Percentiles rank a stretch among this genome's conserved stretches.
Conservation (phyloP, 2,888 invertebrate species). For the Leptothorax acervorum region DNA sequence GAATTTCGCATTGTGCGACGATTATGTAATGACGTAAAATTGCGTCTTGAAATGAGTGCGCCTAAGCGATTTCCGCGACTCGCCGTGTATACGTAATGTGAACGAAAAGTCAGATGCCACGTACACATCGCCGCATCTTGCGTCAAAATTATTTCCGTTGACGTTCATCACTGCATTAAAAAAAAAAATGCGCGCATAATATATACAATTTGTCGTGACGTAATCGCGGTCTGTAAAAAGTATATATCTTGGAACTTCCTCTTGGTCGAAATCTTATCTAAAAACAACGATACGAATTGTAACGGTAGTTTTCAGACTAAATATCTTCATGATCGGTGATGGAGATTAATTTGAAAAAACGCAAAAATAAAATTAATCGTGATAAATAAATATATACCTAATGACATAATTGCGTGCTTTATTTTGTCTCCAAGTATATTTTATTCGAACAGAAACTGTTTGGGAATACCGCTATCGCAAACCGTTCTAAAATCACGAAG, state of each 20-base stretch:
- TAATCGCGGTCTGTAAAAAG: background rate
- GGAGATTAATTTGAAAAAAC: background rate
- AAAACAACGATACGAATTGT: too few relatives aligned
- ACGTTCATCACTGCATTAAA: conserved; percentile 48
- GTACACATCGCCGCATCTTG: conserved; percentile 37
- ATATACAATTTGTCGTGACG: conserved; percentile 20
- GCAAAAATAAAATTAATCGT: background rate
- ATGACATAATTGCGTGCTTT: background rate
- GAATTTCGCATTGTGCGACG: background rate
- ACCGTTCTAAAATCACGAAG: conserved; percentile 8
- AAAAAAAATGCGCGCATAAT: conserved; percentile 21
- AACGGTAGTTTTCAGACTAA: background rate
- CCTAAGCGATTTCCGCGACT: conserved; percentile 39
- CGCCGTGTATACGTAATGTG: conserved; percentile 31
- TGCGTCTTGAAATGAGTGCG: background rate
- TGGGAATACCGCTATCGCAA: background rate
- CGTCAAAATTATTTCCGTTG: conserved; percentile 68
- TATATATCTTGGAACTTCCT: background rate
- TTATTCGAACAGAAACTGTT: background rate
- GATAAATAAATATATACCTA: background rate
- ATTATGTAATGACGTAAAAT: conserved; percentile 41
- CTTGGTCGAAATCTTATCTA: background rate
- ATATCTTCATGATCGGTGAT: background rate
- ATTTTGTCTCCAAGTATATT: background rate
- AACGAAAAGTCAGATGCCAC: conserved; percentile 57